phyloP scores from a whole-genome alignment of 2,888 invertebrate species.

The Eubasilissa splendida region DNA sequence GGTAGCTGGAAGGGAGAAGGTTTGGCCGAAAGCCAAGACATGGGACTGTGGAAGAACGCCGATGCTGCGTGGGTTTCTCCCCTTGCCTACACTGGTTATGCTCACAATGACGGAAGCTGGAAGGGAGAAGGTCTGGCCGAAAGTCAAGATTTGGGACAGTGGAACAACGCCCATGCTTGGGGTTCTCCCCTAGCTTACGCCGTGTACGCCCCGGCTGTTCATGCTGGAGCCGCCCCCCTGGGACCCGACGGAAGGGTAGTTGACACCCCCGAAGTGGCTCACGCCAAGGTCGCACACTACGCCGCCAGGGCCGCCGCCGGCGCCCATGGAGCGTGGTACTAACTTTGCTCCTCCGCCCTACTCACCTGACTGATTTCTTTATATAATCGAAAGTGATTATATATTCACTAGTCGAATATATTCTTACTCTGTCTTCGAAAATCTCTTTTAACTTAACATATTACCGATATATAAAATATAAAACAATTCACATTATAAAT shows the following conservation, averaged over 20 bases:
- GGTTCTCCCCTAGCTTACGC: constrained; percentile 23
- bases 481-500: too few species aligned
- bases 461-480: too few species aligned
- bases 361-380: too few species aligned
- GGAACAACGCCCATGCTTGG: neutral
- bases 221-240: constrained; percentile 39
- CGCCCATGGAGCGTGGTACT: constrained; percentile 31
- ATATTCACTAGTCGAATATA: too few species aligned
- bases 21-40: neutral
- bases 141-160: constrained; percentile 27
- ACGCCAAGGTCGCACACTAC: constrained; percentile 75
- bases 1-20: neutral
- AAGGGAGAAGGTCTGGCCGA: constrained; percentile 73
- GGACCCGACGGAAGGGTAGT: constrained; percentile 60
- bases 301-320: constrained; percentile 63
- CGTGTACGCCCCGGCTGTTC: constrained; percentile 9
- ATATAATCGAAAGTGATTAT: too few species aligned
- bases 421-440: too few species aligned
- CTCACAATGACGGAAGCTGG: constrained; percentile 63
- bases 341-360: neutral
- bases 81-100: neutral
- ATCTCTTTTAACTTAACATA: too few species aligned
- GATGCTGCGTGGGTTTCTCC: neutral
- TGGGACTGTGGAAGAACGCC: constrained; percentile 30
- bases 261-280: constrained; percentile 76